A percentile compares a stretch with the other conserved stretches of the same genome.
Conservation (phyloP, 2,113 vertebrate species). For the Cyprinus carpio region DNA sequence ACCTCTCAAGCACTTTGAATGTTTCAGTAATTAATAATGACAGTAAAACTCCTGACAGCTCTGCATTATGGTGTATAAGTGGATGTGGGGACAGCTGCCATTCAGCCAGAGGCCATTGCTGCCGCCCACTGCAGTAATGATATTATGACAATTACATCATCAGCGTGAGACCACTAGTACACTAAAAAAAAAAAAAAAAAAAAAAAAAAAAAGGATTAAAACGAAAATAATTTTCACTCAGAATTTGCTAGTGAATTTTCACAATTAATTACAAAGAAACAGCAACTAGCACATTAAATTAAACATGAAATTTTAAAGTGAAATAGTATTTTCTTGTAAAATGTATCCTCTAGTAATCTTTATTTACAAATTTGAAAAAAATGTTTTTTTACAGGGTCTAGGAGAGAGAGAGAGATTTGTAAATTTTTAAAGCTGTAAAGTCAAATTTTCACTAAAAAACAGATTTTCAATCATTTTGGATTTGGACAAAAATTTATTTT, state of each 20-base stretch:
- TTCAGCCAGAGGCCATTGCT: not conserved
- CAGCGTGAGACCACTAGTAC: not conserved
- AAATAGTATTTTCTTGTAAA: not conserved
- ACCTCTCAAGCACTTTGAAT: not conserved
- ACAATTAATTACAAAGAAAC: not conserved
- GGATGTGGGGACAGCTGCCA: constrained; percentile 5
- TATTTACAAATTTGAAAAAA: not conserved
- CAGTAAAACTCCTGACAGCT: constrained; percentile 22
- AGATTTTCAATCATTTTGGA: not conserved
- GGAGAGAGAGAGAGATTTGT: no score
- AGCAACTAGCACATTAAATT: not conserved
- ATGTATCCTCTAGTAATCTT: not conserved
- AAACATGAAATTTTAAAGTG: not conserved
- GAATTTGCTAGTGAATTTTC: not conserved
- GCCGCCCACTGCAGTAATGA: not conserved
- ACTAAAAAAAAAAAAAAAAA: no score
- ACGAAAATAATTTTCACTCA: not conserved
- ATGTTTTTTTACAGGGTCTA: not conserved
- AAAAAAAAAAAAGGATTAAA: no score
- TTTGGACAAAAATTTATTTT: not conserved
- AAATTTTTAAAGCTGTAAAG: not conserved
- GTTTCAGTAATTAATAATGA: constrained; percentile 20
- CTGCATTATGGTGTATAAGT: constrained; percentile 19
- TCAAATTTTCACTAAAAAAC: not conserved
- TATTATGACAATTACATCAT: constrained; percentile 20